These are phyloP conservation scores for Luidia sarsii DNA, from an alignment of 53 echinoderm and acorn worm species.

Conservation along the genomic window DNA sequence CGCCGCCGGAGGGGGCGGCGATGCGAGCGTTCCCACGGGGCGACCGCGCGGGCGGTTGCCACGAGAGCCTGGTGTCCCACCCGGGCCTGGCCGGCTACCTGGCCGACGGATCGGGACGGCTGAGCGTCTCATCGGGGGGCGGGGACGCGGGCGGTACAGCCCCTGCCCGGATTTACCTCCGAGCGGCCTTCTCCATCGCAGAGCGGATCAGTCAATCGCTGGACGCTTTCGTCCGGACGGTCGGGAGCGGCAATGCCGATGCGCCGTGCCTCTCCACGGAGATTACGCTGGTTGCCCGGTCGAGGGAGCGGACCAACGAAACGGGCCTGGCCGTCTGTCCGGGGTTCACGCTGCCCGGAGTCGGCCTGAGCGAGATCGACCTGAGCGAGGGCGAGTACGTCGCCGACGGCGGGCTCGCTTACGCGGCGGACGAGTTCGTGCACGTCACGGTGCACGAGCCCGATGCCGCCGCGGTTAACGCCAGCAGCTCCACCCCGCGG, in stretches of 20 bases:
- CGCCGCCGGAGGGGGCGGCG: background rate
- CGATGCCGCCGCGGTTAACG: background rate
- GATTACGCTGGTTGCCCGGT: background rate
- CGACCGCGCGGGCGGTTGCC: background rate
- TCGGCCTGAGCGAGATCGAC: background rate
- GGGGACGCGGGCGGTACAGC: too few species aligned
- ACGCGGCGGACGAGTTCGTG: background rate
- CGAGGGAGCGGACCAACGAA: too few species aligned
- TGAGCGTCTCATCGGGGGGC: too few species aligned
- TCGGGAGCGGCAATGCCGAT: background rate
- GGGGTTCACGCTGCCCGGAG: background rate
- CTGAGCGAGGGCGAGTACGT: background rate
- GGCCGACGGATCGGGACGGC: too few species aligned
- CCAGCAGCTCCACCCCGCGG: background rate
- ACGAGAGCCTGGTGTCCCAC: background rate
- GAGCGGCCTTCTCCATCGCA: background rate
- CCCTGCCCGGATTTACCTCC: background rate
- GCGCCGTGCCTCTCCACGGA: background rate
- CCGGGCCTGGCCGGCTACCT: too few species aligned
- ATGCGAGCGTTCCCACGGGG: background rate
- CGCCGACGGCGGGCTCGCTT: background rate
- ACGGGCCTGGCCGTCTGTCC: background rate
- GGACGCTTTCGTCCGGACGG: background rate
- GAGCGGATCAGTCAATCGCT: background rate
- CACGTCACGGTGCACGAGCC: conserved; percentile 2